Percentiles rank a stretch among this genome's conserved stretches.
These are phyloP conservation scores for Beaufortia kweichowensis DNA, from an alignment of 2,113 vertebrate species.

Conservation along the genomic window DNA sequence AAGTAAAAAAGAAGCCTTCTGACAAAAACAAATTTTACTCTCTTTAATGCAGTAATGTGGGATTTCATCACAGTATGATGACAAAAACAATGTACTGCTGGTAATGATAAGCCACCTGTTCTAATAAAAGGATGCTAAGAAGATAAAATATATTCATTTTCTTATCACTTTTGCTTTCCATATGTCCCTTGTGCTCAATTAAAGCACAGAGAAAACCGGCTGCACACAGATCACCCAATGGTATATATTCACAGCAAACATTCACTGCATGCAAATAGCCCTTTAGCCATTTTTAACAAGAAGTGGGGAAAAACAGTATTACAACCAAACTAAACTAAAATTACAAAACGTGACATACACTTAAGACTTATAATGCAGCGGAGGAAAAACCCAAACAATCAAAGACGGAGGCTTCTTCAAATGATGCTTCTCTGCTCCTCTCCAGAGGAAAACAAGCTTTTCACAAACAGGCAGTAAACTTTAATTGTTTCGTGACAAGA, in stretches of 20 bases:
- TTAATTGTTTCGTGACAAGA: slow-evolving; percentile 31
- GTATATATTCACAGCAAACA: no score
- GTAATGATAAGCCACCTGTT: no score
- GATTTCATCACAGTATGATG: no score
- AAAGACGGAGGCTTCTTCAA: slow-evolving; percentile 33
- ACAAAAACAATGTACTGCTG: no score
- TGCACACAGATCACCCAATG: no score
- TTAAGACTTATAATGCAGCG: slow-evolving; percentile 13
- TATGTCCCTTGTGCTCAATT: no score
- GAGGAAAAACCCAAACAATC: neutral
- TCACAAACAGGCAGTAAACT: neutral
- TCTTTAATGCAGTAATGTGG: neutral
- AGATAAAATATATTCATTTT: no score
- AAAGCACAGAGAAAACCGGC: no score
- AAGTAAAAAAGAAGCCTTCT: neutral
- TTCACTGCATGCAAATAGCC: neutral
- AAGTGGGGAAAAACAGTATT: neutral
- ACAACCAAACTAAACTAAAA: slow-evolving; percentile 3
- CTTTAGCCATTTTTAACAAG: neutral
- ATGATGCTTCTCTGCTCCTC: slow-evolving; percentile 25
- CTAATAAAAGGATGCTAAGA: no score
- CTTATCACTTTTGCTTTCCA: no score
- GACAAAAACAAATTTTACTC: neutral
- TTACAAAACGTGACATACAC: slow-evolving; percentile 12
- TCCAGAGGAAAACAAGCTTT: neutral